Evolutionary conservation across 2,888 invertebrate genomes (phyloP).

Genomic region (Petrolisthes cinctipes): DNA sequence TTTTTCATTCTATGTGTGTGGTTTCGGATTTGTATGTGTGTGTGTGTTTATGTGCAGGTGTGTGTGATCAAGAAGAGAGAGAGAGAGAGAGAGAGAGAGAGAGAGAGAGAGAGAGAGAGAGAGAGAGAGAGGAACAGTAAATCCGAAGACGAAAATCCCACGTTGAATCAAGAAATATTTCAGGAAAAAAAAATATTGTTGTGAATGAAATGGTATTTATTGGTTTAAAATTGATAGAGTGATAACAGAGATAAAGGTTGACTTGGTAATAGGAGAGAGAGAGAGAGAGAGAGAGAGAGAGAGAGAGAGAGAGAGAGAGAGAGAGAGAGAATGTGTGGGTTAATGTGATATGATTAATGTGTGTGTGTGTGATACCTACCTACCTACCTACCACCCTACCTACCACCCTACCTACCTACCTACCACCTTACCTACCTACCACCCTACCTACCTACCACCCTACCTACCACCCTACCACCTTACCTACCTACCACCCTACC

Average conservation of each 20-base stretch:
- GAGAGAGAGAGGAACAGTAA: neutral
- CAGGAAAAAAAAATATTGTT: neutral
- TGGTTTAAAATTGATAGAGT: neutral
- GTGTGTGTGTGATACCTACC: neutral
- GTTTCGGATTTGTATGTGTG: neutral
- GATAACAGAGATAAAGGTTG: neutral
- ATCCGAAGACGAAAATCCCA: neutral
- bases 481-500: too few relatives aligned
- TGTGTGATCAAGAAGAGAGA: neutral
- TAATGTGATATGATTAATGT: too few relatives aligned
- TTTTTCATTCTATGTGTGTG: neutral
- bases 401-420: too few relatives aligned
- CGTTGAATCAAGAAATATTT: neutral
- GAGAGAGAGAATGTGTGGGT: neutral
- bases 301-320: slow-evolving; percentile 2
- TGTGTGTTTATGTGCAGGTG: neutral
- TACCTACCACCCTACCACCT: too few relatives aligned
- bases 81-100: neutral
- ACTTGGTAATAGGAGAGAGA: neutral
- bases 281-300: slow-evolving; percentile 2
- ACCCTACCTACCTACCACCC: too few relatives aligned
- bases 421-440: too few relatives aligned
- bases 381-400: neutral
- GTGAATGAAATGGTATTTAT: neutral
- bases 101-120: neutral